A percentile compares a stretch with the other conserved stretches of the same genome.
These are phyloP conservation scores for Stratiomys singularior DNA, from an alignment of 2,888 invertebrate species.

Conservation along the genomic window DNA sequence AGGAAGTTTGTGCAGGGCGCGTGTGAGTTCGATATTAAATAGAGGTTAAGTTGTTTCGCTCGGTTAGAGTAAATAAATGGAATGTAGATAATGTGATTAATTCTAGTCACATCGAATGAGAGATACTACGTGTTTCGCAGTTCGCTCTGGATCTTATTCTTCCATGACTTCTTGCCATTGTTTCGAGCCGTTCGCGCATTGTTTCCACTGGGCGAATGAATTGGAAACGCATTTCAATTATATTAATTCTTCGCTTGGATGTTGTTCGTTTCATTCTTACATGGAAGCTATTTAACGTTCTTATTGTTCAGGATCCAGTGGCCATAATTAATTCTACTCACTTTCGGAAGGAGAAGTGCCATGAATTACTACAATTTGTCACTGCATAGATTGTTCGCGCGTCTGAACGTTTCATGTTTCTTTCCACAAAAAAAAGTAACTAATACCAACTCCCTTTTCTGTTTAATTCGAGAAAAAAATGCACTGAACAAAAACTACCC, in stretches of 20 bases:
- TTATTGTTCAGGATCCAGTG: no score
- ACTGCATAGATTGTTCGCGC: not conserved
- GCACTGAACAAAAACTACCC: not conserved
- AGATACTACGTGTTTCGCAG: not conserved
- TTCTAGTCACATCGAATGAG: conserved; percentile 1
- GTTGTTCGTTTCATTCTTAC: no score
- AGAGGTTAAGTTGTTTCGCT: not conserved
- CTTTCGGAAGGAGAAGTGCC: not conserved
- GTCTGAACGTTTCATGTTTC: not conserved
- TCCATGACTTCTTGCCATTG: not conserved
- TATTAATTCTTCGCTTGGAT: no score
- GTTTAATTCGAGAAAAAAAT: not conserved
- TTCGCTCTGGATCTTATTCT: not conserved
- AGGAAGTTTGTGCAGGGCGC: not conserved
- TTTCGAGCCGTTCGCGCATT: not conserved
- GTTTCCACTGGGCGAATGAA: not conserved
- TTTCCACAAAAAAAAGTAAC: not conserved
- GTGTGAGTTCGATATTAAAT: not conserved
- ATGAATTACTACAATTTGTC: not conserved
- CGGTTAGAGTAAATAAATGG: not conserved
- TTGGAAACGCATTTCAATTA: not conserved
- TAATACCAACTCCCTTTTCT: not conserved
- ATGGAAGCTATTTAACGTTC: no score
- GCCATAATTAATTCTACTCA: no score
- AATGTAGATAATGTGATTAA: conserved; percentile 8